Conservation (phyloP, 1,140 invertebrate species). For the Drosophila insularis region DNA sequence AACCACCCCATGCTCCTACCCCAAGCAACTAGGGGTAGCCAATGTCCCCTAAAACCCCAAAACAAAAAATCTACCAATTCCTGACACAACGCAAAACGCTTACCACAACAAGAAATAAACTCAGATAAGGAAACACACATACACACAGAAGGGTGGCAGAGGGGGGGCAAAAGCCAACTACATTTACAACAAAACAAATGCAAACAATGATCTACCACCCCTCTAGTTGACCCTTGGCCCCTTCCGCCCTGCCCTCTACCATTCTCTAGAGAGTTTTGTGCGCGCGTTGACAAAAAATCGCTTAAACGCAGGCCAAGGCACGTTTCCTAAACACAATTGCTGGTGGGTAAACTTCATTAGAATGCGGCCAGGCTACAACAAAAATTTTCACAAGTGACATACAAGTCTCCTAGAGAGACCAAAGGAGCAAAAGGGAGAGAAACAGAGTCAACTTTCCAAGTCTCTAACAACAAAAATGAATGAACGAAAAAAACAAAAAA, state of each 20-base stretch:
- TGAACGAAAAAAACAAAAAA: conserved; percentile 40
- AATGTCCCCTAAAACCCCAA: not conserved
- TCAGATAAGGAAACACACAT: conserved; percentile 45
- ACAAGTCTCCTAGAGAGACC: conserved; percentile 34
- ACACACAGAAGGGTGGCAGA: conserved; percentile 21
- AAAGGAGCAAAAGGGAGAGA: not conserved
- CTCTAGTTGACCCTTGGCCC: not conserved
- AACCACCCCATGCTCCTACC: not conserved
- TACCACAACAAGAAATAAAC: conserved; percentile 20
- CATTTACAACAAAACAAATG: conserved; percentile 48
- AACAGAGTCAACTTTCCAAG: conserved; percentile 34
- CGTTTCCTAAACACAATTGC: conserved; percentile 81
- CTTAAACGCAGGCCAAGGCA: conserved; percentile 80
- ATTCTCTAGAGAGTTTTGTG: conserved; percentile 53
- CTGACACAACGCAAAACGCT: conserved; percentile 3
- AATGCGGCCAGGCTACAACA: conserved; percentile 62
- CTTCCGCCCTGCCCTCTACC: conserved; percentile 7
- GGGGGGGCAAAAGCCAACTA: conserved; percentile 44
- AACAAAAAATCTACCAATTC: not conserved
- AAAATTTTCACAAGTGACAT: conserved; percentile 70
- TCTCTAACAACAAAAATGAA: conserved; percentile 10
- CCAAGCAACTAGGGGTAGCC: not conserved
- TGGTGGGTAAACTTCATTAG: conserved; percentile 81
- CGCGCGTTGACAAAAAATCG: conserved; percentile 80
- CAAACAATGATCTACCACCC: conserved; percentile 47